A percentile compares a stretch with the other conserved stretches of the same genome.
These are phyloP conservation scores for Poecile atricapillus DNA, from an alignment of 2,113 vertebrate species.

Conservation along the genomic window DNA sequence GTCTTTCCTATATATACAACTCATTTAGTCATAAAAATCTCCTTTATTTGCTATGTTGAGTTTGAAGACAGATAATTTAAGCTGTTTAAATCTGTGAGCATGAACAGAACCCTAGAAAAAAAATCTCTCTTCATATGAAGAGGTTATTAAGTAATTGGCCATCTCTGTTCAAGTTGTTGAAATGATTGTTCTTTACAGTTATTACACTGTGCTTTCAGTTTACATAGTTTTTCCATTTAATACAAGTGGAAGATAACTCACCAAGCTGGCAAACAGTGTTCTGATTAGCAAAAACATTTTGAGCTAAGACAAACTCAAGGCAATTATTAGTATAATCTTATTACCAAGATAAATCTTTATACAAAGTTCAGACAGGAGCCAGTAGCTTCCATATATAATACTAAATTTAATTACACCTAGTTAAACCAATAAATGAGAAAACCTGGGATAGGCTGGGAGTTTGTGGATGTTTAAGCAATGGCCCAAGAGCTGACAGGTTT, in stretches of 20 bases:
- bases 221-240: slow-evolving; percentile 28
- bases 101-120: background rate
- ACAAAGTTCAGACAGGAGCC: background rate
- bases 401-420: background rate
- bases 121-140: background rate
- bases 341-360: background rate
- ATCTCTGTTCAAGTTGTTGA: background rate
- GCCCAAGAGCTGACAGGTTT: background rate
- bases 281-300: slow-evolving; percentile 31
- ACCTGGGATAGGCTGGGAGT: background rate
- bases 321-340: slow-evolving; percentile 3
- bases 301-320: background rate
- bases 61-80: background rate
- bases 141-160: background rate
- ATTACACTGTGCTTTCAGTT: background rate
- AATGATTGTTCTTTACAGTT: slow-evolving; percentile 14
- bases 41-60: background rate
- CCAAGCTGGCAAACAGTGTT: background rate
- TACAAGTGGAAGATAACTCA: slow-evolving; percentile 14
- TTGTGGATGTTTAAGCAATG: background rate
- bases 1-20: background rate
- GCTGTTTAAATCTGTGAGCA: background rate
- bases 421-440: background rate
- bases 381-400: background rate
- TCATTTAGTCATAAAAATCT: background rate